A percentile compares a stretch with the other conserved stretches of the same genome.
Conservation (phyloP, 2,113 vertebrate genomes). For the Ondatra zibethicus region DNA sequence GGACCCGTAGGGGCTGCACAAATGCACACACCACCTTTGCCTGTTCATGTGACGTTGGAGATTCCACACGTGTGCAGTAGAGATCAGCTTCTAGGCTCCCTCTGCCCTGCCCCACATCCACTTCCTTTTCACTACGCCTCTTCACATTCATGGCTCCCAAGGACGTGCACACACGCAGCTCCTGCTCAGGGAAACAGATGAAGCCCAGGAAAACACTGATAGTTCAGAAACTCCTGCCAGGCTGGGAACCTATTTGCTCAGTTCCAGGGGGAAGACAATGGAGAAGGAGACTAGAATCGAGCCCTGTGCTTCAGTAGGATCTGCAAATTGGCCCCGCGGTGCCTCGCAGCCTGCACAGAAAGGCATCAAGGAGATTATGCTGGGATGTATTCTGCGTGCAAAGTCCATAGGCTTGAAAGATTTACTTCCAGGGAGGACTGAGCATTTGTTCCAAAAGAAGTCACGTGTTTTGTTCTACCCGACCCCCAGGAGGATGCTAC, state of each 20-base stretch:
- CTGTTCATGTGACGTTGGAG: not conserved
- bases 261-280: not conserved
- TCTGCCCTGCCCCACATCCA: conserved; percentile 59
- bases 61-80: not conserved
- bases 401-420: conserved; percentile 71
- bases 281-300: not conserved
- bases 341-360: not conserved
- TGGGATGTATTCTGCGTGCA: conserved; percentile 46
- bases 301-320: not conserved
- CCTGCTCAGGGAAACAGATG: conserved; percentile 8
- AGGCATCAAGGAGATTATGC: conserved; percentile 25
- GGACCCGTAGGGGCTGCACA: not conserved
- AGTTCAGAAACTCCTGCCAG: conserved; percentile 53
- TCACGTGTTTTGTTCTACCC: not conserved
- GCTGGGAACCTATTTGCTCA: conserved; percentile 14
- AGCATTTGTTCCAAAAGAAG: conserved; percentile 36
- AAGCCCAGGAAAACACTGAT: conserved; percentile 13
- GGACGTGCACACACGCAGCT: not conserved
- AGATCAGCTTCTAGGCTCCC: not conserved
- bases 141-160: not conserved
- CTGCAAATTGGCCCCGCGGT: not conserved
- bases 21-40: not conserved
- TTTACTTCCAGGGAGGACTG: conserved; percentile 51
- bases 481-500: not conserved
- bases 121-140: conserved; percentile 43